Percentiles rank a stretch among this genome's conserved stretches.
These are phyloP conservation scores for Dromiciops gliroides DNA, from an alignment of 2,113 vertebrate genomes.

Conservation along the genomic window DNA sequence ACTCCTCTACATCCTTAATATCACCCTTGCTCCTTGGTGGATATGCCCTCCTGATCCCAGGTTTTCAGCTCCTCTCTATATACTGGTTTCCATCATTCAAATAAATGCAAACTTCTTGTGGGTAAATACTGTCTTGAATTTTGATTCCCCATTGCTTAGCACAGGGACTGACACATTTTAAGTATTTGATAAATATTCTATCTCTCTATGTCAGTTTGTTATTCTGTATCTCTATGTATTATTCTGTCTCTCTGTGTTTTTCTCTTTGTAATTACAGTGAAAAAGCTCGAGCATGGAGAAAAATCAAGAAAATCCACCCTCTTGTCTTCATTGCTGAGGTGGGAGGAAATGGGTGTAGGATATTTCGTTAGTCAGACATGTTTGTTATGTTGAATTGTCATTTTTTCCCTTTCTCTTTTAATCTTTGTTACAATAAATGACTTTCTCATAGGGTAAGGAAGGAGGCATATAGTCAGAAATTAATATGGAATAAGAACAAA, in stretches of 20 bases:
- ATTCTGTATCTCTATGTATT: background rate
- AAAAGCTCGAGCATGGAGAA: background rate
- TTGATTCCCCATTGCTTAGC: background rate
- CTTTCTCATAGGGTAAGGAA: background rate
- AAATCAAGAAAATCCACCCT: background rate
- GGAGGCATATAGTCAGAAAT: background rate
- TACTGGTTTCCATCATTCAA: background rate
- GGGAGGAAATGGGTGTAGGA: background rate
- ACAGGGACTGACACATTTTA: background rate
- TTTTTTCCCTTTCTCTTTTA: background rate
- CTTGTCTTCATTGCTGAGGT: background rate
- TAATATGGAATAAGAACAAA: background rate
- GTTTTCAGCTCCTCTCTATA: background rate
- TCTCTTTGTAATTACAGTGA: background rate
- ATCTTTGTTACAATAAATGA: background rate
- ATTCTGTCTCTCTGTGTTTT: background rate
- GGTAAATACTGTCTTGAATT: background rate
- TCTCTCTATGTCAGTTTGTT: background rate
- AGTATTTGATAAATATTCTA: background rate
- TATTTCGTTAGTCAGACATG: background rate
- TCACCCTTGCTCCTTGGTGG: background rate
- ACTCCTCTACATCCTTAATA: background rate
- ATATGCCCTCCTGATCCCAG: background rate
- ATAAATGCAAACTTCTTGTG: background rate
- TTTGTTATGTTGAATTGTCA: background rate